Evolutionary conservation across 2,797 vertebrate species (phyloP).

Genomic region (Galagoides demidoff): DNA sequence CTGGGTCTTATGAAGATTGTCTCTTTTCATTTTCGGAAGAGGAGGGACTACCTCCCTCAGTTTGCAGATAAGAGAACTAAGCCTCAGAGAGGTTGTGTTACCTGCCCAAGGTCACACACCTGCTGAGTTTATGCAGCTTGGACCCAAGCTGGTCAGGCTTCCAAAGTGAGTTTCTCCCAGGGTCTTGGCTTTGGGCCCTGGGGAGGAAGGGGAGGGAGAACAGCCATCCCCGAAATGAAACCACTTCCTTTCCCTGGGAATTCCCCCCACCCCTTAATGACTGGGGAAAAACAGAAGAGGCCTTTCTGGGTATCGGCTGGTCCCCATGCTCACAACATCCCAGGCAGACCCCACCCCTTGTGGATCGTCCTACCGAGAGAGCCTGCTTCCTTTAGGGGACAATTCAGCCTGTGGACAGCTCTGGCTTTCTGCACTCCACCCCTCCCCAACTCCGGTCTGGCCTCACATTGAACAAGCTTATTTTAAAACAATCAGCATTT

Average conservation of each 20-base stretch:
- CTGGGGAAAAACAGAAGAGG: neutral
- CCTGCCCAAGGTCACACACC: neutral
- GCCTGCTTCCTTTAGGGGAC: accelerated
- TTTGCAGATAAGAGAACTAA: neutral
- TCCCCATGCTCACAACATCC: neutral
- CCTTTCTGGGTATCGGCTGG: neutral
- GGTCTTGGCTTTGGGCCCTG: neutral
- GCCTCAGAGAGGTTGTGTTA: neutral
- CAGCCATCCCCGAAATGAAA: neutral
- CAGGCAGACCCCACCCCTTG: neutral
- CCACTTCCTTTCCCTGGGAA: too few species aligned
- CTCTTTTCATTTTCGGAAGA: neutral
- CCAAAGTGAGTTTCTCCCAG: neutral
- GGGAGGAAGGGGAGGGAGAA: neutral
- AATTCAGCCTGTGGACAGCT: neutral
- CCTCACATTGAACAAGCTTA: neutral
- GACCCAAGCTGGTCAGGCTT: neutral
- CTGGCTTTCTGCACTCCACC: neutral
- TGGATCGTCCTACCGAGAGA: neutral
- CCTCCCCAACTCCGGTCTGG: neutral
- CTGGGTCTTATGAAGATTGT: accelerated
- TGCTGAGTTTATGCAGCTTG: neutral
- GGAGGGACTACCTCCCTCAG: neutral
- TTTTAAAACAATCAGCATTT: slow-evolving; percentile 48
- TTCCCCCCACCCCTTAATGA: too few species aligned